A percentile compares a stretch with the other conserved stretches of the same genome.
phyloP scores from a whole-genome alignment of 2,888 invertebrate genomes.

The Drosophila gaucha region DNA sequence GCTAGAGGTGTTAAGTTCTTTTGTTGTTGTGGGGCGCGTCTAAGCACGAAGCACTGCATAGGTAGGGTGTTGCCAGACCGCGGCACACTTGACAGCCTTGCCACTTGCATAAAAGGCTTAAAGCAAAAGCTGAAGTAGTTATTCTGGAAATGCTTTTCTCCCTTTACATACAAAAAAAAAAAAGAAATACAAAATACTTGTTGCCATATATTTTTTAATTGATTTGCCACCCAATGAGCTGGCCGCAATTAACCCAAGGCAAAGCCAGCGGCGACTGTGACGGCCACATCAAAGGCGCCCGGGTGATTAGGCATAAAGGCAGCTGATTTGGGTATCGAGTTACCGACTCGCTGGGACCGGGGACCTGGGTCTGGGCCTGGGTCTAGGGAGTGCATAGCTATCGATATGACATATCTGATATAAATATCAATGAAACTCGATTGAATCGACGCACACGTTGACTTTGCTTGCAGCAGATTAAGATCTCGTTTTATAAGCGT shows the following conservation, averaged over 20 bases:
- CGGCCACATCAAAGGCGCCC: conserved; percentile 71
- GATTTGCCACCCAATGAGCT: conserved; percentile 78
- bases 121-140: conserved; percentile 4
- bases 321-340: conserved; percentile 60
- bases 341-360: conserved; percentile 8
- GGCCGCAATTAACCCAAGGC: conserved; percentile 77
- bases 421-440: conserved; percentile 40
- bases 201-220: conserved; percentile 53
- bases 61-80: neutral
- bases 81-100: neutral
- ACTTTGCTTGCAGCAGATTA: conserved; percentile 42
- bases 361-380: conserved; percentile 3
- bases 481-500: conserved; percentile 58
- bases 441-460: conserved; percentile 15
- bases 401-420: conserved; percentile 50
- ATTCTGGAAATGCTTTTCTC: conserved; percentile 47
- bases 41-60: conserved; percentile 15
- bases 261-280: conserved; percentile 17
- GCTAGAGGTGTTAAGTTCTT: conserved; percentile 49
- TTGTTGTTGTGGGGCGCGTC: conserved; percentile 11
- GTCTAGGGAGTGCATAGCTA: conserved; percentile 31
- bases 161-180: neutral
- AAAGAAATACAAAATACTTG: conserved; percentile 32
- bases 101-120: neutral
- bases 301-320: conserved; percentile 74